A percentile compares a stretch with the other conserved stretches of the same genome.
Conservation (phyloP, 2,888 invertebrate genomes). For the Disparrhopalites patrizii region DNA sequence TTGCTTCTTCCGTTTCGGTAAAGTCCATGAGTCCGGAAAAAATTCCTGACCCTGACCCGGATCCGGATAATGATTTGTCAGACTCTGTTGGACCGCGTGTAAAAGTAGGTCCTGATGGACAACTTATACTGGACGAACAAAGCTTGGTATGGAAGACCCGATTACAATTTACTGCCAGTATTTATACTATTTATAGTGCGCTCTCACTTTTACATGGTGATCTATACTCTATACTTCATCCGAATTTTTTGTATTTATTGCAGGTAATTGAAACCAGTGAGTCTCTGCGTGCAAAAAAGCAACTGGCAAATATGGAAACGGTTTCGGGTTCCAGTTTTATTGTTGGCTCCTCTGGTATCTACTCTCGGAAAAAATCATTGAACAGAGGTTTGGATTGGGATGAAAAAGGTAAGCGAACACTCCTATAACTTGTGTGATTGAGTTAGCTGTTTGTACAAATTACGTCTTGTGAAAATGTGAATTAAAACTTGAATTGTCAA, state of each 20-base stretch:
- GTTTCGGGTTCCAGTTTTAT: slow-evolving; percentile 62
- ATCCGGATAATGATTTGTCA: neutral
- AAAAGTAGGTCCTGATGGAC: slow-evolving; percentile 78
- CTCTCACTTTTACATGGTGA: too few species aligned
- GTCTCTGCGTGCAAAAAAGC: slow-evolving; percentile 55
- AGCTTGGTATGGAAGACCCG: slow-evolving; percentile 64
- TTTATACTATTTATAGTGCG: too few species aligned
- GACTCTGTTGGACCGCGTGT: slow-evolving; percentile 62
- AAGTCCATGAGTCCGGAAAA: neutral
- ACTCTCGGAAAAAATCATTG: slow-evolving; percentile 58
- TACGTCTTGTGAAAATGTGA: neutral
- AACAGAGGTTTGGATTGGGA: slow-evolving; percentile 71
- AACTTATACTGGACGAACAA: slow-evolving; percentile 78
- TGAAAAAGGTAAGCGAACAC: slow-evolving; percentile 51
- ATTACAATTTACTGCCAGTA: too few species aligned
- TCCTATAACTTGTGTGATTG: neutral
- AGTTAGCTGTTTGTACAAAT: neutral
- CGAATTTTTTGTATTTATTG: neutral
- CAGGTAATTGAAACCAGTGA: slow-evolving; percentile 68
- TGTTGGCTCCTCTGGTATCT: slow-evolving; percentile 52
- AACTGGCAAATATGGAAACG: slow-evolving; percentile 61
- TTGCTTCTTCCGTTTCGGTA: slow-evolving; percentile 4
- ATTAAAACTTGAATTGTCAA: neutral
- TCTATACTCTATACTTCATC: too few species aligned
- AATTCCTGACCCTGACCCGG: neutral